phyloP scores from a whole-genome alignment of 2,113 vertebrate species.

The Jacana jacana region DNA sequence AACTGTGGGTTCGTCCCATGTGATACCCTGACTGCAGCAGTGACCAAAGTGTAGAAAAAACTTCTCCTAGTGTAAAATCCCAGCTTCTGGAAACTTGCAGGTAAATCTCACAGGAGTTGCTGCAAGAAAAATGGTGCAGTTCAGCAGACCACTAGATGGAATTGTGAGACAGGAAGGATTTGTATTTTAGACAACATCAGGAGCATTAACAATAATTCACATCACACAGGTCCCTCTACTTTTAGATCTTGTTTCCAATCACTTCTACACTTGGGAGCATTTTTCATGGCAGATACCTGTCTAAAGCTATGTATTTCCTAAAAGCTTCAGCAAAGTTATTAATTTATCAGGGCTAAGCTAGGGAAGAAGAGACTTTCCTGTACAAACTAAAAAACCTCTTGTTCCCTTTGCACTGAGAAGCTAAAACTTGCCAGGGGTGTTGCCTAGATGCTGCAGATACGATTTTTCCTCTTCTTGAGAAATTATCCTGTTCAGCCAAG shows the following conservation, averaged over 20 bases:
- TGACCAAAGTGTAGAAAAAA: neutral
- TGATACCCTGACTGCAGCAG: neutral
- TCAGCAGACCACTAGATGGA: neutral
- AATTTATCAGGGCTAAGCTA: neutral
- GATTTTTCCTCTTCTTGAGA: neutral
- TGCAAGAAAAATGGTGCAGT: neutral
- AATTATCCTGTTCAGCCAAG: neutral
- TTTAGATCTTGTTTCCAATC: neutral
- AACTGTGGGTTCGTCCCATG: neutral
- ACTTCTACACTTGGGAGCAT: neutral
- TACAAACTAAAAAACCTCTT: neutral
- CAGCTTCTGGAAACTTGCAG: neutral
- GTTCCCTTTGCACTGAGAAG: neutral
- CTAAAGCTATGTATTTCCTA: neutral
- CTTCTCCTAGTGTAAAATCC: neutral
- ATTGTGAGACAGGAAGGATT: neutral
- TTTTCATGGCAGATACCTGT: neutral
- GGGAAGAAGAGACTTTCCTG: neutral
- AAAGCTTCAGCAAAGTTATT: neutral
- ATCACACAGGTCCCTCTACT: neutral
- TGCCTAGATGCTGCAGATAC: neutral
- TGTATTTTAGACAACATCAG: neutral
- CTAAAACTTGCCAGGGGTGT: neutral
- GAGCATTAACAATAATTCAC: neutral
- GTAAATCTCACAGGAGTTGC: neutral